Evolutionary conservation across 2,113 vertebrate species (phyloP).

Genomic region (Craseonycteris thonglongyai): DNA sequence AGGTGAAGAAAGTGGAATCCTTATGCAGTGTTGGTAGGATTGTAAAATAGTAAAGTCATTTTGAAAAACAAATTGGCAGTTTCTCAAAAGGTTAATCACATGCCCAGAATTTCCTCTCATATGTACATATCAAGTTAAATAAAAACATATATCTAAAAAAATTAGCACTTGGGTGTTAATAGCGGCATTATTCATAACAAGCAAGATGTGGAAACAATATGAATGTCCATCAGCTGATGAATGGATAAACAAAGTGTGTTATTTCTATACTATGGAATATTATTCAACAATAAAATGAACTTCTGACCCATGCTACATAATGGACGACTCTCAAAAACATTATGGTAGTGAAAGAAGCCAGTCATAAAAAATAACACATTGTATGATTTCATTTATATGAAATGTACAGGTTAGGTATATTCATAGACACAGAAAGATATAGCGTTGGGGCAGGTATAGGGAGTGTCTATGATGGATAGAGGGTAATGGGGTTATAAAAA

Average conservation of each 20-base stretch:
- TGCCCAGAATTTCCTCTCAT: not conserved
- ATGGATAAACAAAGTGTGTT: not conserved
- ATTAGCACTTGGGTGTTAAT: not conserved
- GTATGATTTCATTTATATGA: not conserved
- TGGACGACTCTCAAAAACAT: not conserved
- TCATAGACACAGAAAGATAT: not conserved
- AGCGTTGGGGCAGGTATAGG: not conserved
- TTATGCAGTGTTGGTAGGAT: not conserved
- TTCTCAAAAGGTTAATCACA: not conserved
- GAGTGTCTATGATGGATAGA: not conserved
- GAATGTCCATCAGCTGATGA: not conserved
- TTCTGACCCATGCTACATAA: not conserved
- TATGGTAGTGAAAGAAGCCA: not conserved
- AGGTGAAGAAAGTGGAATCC: not conserved
- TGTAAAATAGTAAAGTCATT: not conserved
- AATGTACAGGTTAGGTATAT: not conserved
- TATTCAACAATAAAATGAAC: not conserved
- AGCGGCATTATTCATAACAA: not conserved
- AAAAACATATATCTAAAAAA: not conserved
- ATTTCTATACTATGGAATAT: not conserved
- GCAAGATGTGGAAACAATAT: not conserved
- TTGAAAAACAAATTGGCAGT: not conserved
- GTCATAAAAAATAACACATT: not conserved
- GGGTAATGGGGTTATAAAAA: not conserved
- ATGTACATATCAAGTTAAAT: not conserved